Evolutionary conservation across 2,888 invertebrate species (phyloP).

Genomic region (Imbricaverruca yamaguchii): DNA sequence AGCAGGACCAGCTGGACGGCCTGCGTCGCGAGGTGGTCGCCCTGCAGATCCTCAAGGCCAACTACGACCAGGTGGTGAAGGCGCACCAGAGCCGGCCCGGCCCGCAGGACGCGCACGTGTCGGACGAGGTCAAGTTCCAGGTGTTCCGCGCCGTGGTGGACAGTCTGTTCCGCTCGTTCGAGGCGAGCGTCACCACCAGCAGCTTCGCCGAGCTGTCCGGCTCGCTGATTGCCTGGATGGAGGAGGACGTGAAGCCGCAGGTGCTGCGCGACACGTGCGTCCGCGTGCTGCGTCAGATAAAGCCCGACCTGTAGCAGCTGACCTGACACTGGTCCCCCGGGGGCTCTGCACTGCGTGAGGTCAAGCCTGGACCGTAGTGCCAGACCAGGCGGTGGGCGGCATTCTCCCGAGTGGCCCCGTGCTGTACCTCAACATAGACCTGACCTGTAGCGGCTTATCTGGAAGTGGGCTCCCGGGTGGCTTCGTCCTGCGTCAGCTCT

Average conservation of each 20-base stretch:
- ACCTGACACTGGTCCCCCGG: no score
- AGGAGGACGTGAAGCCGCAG: slow-evolving; percentile 94
- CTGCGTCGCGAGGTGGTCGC: slow-evolving; percentile 87
- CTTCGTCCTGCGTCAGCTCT: no score
- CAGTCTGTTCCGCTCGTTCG: slow-evolving; percentile 82
- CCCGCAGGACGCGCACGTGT: slow-evolving; percentile 76
- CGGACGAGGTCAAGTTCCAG: slow-evolving; percentile 93
- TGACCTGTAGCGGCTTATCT: no score
- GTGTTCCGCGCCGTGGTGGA: slow-evolving; percentile 97
- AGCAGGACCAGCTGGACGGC: slow-evolving; percentile 88
- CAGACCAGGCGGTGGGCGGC: no score
- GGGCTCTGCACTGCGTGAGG: no score
- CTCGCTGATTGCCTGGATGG: slow-evolving; percentile 92
- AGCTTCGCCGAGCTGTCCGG: slow-evolving; percentile 90
- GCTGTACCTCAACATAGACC: no score
- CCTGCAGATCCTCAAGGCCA: slow-evolving; percentile 84
- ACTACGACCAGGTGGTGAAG: slow-evolving; percentile 93
- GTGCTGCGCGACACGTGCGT: slow-evolving; percentile 36
- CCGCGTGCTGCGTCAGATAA: slow-evolving; percentile 35
- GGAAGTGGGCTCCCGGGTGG: no score
- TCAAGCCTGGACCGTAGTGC: no score
- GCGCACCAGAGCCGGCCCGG: slow-evolving; percentile 81
- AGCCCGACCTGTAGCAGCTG: neutral
- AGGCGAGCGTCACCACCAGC: slow-evolving; percentile 66
- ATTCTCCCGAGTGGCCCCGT: no score